These are phyloP conservation scores for Actinia tenebrosa DNA, from an alignment of 64 coral and sea anemone species.

Conservation along the genomic window DNA sequence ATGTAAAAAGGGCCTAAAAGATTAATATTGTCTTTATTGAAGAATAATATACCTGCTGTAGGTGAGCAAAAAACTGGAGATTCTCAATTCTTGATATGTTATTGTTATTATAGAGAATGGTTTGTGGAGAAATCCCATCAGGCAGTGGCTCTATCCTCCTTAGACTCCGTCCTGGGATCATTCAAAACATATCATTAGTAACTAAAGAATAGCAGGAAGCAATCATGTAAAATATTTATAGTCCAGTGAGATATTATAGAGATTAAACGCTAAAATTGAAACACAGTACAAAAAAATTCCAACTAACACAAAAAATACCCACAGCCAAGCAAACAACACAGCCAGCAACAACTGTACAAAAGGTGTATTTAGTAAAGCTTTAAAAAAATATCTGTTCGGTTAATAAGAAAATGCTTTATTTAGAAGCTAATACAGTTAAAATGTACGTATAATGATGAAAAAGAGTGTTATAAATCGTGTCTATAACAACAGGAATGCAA, in stretches of 20 bases:
- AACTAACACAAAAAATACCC: neutral
- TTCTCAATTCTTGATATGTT: conserved; percentile 78
- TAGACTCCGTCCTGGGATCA: conserved; percentile 32
- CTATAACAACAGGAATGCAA: neutral
- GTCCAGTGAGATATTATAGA: too few species aligned
- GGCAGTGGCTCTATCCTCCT: conserved; percentile 50
- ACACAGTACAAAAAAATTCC: too few species aligned
- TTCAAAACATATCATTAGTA: neutral
- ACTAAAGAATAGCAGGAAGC: neutral
- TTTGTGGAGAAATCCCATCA: conserved; percentile 56
- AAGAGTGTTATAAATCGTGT: neutral
- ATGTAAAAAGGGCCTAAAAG: too few species aligned
- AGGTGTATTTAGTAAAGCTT: too few species aligned
- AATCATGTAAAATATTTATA: too few species aligned
- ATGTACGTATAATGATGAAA: neutral
- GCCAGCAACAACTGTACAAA: too few species aligned
- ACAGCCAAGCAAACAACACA: neutral
- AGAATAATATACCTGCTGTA: conserved; percentile 61
- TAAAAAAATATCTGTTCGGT: too few species aligned
- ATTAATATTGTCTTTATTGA: neutral
- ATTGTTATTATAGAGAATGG: conserved; percentile 79
- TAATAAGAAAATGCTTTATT: too few species aligned
- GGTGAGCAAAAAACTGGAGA: conserved; percentile 75
- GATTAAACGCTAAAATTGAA: too few species aligned
- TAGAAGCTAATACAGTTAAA: too few species aligned